phyloP scores from a whole-genome alignment of 1,140 invertebrate species.

The Ips nitidus region DNA sequence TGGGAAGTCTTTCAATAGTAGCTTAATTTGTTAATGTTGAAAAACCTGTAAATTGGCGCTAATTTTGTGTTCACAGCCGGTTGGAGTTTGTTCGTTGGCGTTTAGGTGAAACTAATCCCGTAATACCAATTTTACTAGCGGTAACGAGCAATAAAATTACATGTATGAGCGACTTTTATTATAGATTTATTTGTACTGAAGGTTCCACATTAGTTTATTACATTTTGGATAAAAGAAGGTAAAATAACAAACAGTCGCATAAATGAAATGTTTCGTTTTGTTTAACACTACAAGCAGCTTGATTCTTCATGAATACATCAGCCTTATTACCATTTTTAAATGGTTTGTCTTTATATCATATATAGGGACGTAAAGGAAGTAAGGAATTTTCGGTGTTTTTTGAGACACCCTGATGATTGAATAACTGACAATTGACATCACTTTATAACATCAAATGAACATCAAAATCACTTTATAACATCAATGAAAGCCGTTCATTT shows the following conservation, averaged over 20 bases:
- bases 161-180: neutral
- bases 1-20: neutral
- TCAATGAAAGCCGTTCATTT: too few species aligned
- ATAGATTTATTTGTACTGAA: neutral
- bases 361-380: too few species aligned
- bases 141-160: neutral
- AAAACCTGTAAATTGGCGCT: constrained; percentile 12
- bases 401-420: too few species aligned
- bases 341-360: too few species aligned
- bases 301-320: neutral
- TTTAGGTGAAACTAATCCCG: neutral
- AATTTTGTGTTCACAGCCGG: neutral
- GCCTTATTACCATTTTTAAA: too few species aligned
- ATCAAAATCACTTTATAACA: too few species aligned
- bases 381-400: too few species aligned
- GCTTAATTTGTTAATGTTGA: neutral
- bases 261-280: too few species aligned
- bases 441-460: too few species aligned
- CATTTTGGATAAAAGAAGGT: neutral
- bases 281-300: neutral
- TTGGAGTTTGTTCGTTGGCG: neutral
- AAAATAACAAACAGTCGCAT: too few species aligned
- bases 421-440: too few species aligned
- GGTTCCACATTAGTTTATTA: neutral
- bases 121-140: neutral